These are phyloP conservation scores for Turdus rufiventris DNA, from an alignment of 2,113 vertebrate genomes.

Conservation along the genomic window DNA sequence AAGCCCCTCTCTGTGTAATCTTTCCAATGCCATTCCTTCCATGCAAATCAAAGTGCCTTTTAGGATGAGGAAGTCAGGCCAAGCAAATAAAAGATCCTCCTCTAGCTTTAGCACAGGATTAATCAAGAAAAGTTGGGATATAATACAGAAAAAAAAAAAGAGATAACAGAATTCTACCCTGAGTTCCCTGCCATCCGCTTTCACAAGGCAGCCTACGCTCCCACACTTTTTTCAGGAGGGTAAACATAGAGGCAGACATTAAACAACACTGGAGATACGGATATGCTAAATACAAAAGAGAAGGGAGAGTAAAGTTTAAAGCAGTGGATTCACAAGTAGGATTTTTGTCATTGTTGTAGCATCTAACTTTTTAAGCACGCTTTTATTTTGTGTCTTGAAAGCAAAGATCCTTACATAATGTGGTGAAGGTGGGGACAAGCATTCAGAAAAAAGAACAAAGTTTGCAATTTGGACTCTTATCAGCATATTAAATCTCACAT, in stretches of 20 bases:
- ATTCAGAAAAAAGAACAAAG: neutral
- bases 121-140: neutral
- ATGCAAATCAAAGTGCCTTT: constrained; percentile 29
- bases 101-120: constrained; percentile 10
- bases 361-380: neutral
- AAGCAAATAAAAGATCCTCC: neutral
- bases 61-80: neutral
- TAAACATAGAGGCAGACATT: neutral
- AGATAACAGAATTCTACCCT: neutral
- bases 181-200: neutral
- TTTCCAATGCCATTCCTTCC: constrained; percentile 26
- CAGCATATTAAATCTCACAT: neutral
- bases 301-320: neutral
- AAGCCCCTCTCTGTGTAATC: constrained; percentile 25
- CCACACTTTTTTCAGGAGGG: neutral
- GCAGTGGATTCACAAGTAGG: neutral
- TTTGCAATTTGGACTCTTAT: neutral
- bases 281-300: neutral
- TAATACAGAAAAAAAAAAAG: neutral
- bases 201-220: neutral
- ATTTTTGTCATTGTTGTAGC: neutral
- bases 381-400: neutral
- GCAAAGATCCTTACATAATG: neutral
- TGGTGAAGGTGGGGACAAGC: neutral
- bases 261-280: neutral